Evolutionary conservation across 2,888 invertebrate species (phyloP).

Genomic region (Dicyrtoma fusca): DNA sequence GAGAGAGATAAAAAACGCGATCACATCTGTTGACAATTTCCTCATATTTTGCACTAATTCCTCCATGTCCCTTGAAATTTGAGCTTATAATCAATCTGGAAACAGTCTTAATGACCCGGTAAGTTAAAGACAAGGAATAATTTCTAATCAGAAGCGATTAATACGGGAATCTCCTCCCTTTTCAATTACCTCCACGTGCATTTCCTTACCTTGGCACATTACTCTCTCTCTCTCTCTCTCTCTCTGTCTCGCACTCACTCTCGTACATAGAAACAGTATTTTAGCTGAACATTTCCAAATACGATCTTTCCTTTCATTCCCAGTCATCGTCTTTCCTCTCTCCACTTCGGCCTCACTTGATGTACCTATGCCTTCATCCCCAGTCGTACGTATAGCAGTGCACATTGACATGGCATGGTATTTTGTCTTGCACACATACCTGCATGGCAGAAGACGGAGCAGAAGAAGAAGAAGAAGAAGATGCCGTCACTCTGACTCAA

Average conservation of each 20-base stretch:
- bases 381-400: too few species aligned
- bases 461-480: too few species aligned
- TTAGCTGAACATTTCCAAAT: constrained; percentile 21
- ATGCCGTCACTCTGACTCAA: too few species aligned
- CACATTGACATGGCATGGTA: too few species aligned
- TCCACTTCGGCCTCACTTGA: too few species aligned
- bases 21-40: constrained; percentile 56
- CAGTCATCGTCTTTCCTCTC: background rate
- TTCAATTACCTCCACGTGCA: constrained; percentile 57
- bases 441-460: too few species aligned
- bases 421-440: too few species aligned
- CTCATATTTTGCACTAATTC: constrained; percentile 44
- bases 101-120: constrained; percentile 14
- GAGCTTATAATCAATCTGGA: constrained; percentile 18
- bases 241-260: background rate
- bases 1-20: constrained; percentile 24
- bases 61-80: constrained; percentile 1
- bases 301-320: constrained; percentile 16
- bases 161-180: constrained; percentile 55
- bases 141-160: constrained; percentile 39
- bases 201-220: constrained; percentile 36
- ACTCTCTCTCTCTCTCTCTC: constrained; percentile 11
- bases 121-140: constrained; percentile 19
- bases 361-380: too few species aligned
- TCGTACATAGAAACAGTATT: constrained; percentile 6